Evolutionary conservation across 2,888 invertebrate genomes (phyloP), one percentile per base, ranked within the genome.

Genomic region (Caenorhabditis sp.): DNA sequence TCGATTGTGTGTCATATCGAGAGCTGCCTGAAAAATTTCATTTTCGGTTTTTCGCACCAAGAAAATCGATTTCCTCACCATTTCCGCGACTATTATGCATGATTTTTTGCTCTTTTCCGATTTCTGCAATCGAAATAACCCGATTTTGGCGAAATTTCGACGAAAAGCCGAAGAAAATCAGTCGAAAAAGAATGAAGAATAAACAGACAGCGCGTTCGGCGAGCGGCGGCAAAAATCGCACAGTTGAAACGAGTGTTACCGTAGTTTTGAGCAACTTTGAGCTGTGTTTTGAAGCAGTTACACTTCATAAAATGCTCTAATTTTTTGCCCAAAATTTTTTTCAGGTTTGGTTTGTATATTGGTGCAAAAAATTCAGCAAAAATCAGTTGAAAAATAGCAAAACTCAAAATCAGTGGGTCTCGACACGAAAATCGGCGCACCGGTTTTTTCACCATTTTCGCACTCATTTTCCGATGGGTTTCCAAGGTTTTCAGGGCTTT

Each of bases 201-300:
- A 51, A 54, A 54, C 26, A 54, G 54, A 54, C 54, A 54, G 54
- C 54, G 54, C 54, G 54, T 54, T 14, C 19, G 14, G 3, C 26
- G 14, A 24, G 26, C n/a, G n/a, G n/a, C n/a, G n/a, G n/a, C n/a
- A 22, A 26, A 54, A 54, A 54, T 54, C 64, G 28, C 82, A 82
- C 82, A 82, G 72, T 47, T 66, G 59, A 82, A 76, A 76, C 72
- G 72, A 77, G 35, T 82, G 81, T 59, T 76, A 82, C 81, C 69
- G 81, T 82, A 82, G 16, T 44, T 14, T 2, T 2, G 5, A 2
- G 14, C 8, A 14, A 14, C 22, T 54, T 14, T 24, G 12, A 16
- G 14, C 7, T 14, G 24, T 4, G 6, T 26, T 54, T 54, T 54
- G 3, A 4, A 22, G 8, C 14, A 26, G 2, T 54, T 54, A 26